Evolutionary conservation across 2,888 invertebrate genomes (phyloP), one percentile per base, ranked within the genome.

Genomic region (Heteromyza rotundicornis): DNA sequence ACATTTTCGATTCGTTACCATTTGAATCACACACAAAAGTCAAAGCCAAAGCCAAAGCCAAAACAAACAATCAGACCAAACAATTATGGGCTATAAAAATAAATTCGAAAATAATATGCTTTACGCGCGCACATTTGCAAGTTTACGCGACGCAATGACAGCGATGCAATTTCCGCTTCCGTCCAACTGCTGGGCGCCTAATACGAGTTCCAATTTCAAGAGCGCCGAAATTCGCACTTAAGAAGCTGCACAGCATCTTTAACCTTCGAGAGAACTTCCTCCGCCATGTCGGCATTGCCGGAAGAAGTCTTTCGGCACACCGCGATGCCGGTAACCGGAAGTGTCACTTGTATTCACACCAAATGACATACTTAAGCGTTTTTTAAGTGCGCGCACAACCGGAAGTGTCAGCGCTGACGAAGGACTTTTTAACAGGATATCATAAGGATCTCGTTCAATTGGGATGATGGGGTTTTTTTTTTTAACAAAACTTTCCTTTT

Each of bases 381-480:
- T 44, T 44, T 44, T 17, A 3, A 44, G 7, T 57, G 32, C 49
- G 57, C 58, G 55, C 51, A 23, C 32, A 68, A 68, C 68, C 69
- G 71, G 70, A 71, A 71, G 70, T 70, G 68, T 66, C 68, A 67
- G 64, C 66, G 66, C 64, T 65, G 57, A 61, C 64, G 71, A 71
- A 71, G 71, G 70, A 68, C 68, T 64, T 64, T 67, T 44, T 64
- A 68, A 64, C 67, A 69, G 70, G 71, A 57, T 62, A 27, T 40
- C 69, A 69, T 55, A 40, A 58, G 27, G n/a, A n/a, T n/a, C n/a
- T n/a, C n/a, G n/a, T n/a, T n/a, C n/a, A n/a, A n/a, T n/a, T n/a
- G n/a, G n/a, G n/a, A n/a, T n/a, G n/a, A n/a, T n/a, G n/a, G n/a
- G n/a, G n/a, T n/a, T n/a, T n/a, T n/a, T 10, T 27, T 27, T 27